Evolutionary conservation across 2,113 vertebrate species (phyloP), one percentile per base, ranked within the genome.

Genomic region (Oriolus oriolus): DNA sequence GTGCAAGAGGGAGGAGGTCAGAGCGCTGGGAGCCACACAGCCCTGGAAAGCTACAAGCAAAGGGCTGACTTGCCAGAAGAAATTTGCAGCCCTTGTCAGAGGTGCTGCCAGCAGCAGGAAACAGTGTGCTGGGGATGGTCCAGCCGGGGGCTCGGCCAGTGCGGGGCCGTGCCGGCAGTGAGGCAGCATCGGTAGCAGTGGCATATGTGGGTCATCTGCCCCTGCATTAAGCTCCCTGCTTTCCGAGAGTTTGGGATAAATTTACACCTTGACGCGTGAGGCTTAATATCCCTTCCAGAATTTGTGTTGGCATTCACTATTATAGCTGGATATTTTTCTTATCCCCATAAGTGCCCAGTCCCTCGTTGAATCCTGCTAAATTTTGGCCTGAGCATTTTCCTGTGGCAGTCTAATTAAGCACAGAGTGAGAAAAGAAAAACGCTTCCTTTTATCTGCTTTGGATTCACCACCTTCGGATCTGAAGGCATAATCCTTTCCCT

Each of bases 181-280:
- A 83, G 71, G 56, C 23, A 6, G 64, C 6, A 2, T 75, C 6
- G 1, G 71, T 49, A 95, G 59, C 16, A 0, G 60, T 84, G 77
- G 89, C 87, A 30, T 26, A 49, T 39, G 33, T 85, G 84, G 92
- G 77, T 89, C 84, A 90, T 83, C 81, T 87, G 54, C 71, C 69
- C 47, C 21, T 44, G 50, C 1, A 1, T 35, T 91, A 37, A 91
- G 22, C 42, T 79, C 44, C 37, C 78, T 77, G 1, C 44, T 74
- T 92, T 85, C 86, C 81, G 71, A 78, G 56, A 89, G 74, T 80
- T 82, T 59, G 84, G 70, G 54, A 39, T 80, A 76, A 50, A 61
- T 94, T 96, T 94, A 80, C 91, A 93, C 94, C 87, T 89, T 94
- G 84, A 97, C 53, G 45, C 75, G 90, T 95, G 94, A 96, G 91